These are phyloP conservation scores for Mormyrus lacerda DNA, from an alignment of 2,113 vertebrate genomes.

Conservation along the genomic window DNA sequence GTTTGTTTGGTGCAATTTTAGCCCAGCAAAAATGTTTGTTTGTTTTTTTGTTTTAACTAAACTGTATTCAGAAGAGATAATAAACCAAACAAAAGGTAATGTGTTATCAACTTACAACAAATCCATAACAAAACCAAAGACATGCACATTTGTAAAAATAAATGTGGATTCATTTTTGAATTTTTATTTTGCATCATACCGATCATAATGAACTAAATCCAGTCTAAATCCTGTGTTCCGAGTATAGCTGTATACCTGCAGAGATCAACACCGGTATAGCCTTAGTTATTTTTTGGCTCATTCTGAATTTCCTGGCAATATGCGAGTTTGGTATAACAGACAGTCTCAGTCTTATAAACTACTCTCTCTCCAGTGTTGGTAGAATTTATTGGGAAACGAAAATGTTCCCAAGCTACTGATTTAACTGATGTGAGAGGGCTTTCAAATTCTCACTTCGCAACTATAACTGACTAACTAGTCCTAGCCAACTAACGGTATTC, in stretches of 20 bases:
- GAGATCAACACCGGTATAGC: neutral
- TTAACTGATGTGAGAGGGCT: neutral
- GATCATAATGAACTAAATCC: neutral
- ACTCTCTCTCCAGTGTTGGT: neutral
- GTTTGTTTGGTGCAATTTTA: neutral
- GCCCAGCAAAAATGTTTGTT: neutral
- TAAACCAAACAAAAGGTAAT: conserved; percentile 5
- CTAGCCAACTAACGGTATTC: neutral
- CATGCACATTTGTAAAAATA: neutral
- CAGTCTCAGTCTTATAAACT: neutral
- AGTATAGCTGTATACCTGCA: neutral
- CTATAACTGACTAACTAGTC: neutral
- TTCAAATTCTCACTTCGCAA: neutral
- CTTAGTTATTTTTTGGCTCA: neutral
- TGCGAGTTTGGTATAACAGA: neutral
- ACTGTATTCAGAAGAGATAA: neutral
- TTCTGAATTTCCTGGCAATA: neutral
- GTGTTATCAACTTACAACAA: too few species aligned
- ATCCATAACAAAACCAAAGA: neutral
- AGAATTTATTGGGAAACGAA: neutral
- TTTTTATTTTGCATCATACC: neutral
- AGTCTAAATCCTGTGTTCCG: neutral
- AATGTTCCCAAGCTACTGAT: neutral
- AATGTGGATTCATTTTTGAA: too few species aligned
- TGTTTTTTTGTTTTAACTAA: neutral